Base-by-base conservation (phyloP, 2,113 vertebrate species). In the Struthio camelus region DNA sequence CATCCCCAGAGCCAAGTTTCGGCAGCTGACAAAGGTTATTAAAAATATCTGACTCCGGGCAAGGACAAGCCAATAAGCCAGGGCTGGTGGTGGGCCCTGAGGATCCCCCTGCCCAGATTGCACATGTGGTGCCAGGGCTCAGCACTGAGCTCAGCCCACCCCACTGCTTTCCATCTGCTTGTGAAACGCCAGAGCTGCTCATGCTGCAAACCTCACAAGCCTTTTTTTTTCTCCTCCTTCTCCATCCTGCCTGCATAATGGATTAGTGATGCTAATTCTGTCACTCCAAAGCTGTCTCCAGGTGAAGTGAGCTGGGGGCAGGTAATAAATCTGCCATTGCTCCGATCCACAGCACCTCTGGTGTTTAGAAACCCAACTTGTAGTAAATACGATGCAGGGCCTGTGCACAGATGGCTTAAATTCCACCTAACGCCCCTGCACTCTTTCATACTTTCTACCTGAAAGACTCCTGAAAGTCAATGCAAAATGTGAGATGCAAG, bases 31-130 rank as follows among this genome's bases (percentile, higher is more conserved):
- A 48, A 70, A 70, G 10, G 46, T n/a, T 20, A 36, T 71, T 50
- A 30, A 50, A n/a, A 71, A n/a, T 71, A 50, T 50, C 46, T 51
- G 42, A 36, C 30, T 53, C 24, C 17, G 24, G 38, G 25, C 46
- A 36, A 36, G 69, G 64, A 80, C 0, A 1, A 87, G 7, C 12
- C 58, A 51, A 28, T n/a, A 66, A 2, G 6, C 9, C 11, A 16
- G 23, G 28, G 28, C 16, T 59, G 34, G 30, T 59, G 56, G 56
- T 17, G 17, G 56, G 32, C 22, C 28, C 15, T 25, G 17, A 7
- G 22, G 18, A 1, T 36, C 11, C 6, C 13, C 18, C 8, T 59
- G 13, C 18, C 30, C 0, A 0, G 19, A 50, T 73, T 79, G 4
- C 28, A 6, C 54, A 1, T 23, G 40, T 9, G 54, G 22, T 44